A percentile compares a stretch with the other conserved stretches of the same genome.
These are phyloP conservation scores for Amphipyra berbera DNA, from an alignment of 2,888 invertebrate genomes.

Conservation along the genomic window DNA sequence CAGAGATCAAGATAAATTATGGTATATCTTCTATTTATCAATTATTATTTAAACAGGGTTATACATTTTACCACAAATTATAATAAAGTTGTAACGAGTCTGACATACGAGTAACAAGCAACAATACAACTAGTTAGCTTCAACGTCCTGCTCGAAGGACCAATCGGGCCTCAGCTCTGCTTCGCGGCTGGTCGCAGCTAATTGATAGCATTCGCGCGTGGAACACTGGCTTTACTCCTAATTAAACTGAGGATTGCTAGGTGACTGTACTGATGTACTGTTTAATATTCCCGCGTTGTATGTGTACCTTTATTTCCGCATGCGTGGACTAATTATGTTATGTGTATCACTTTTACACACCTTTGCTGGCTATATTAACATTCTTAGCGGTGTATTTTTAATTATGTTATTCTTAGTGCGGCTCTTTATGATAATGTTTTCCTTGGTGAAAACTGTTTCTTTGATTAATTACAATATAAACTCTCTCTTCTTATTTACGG, in stretches of 20 bases:
- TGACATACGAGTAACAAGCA: no score
- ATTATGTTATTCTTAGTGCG: conserved; percentile 13
- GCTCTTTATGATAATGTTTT: conserved; percentile 25
- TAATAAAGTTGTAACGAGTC: no score
- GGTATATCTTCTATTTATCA: no score
- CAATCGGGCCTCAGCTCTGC: not conserved
- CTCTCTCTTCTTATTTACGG: no score
- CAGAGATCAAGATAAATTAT: no score
- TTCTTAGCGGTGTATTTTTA: not conserved
- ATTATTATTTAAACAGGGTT: no score
- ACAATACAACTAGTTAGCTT: not conserved
- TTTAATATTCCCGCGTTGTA: conserved; percentile 9
- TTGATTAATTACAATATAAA: conserved; percentile 17
- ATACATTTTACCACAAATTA: not conserved
- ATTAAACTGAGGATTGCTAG: not conserved
- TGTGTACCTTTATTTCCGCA: conserved; percentile 6
- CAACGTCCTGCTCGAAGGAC: conserved; percentile 1
- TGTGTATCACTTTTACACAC: not conserved
- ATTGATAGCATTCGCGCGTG: conserved; percentile 1
- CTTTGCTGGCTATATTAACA: conserved; percentile 20
- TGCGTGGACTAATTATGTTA: conserved; percentile 22
- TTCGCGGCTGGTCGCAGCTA: not conserved
- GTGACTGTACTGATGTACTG: not conserved
- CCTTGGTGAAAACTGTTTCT: conserved; percentile 26
- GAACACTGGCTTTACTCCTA: not conserved